phyloP scores from a whole-genome alignment of 2,797 vertebrate species.

The Pelochelys cantorii region DNA sequence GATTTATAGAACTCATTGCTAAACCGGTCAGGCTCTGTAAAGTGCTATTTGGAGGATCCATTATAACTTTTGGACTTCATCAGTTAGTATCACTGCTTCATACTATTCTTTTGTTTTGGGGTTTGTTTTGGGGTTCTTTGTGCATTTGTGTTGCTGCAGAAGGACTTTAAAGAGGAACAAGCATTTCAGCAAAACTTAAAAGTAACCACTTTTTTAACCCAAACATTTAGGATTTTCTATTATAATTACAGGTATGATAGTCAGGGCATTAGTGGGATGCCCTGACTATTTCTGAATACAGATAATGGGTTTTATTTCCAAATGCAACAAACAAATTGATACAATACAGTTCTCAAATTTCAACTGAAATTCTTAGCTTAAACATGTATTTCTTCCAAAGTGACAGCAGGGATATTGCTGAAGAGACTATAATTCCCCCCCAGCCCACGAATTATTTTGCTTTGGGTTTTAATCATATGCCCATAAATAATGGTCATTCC shows the following conservation, averaged over 20 bases:
- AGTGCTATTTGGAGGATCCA: not conserved
- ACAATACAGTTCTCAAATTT: too few species aligned
- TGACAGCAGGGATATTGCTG: not conserved
- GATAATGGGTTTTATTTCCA: too few species aligned
- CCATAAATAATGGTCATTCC: not conserved
- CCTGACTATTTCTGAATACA: too few species aligned
- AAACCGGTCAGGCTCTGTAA: constrained; percentile 11
- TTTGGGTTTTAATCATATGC: not conserved
- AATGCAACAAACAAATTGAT: too few species aligned
- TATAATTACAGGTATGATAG: not conserved
- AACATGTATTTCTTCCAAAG: not conserved
- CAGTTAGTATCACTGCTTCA: not conserved
- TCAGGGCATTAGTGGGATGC: too few species aligned
- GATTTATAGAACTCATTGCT: constrained; percentile 20
- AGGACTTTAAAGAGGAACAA: not conserved
- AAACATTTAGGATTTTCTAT: too few species aligned
- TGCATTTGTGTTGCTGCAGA: fast-evolving
- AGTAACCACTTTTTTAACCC: too few species aligned
- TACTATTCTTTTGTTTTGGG: not conserved
- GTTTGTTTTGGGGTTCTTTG: too few species aligned
- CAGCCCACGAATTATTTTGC: not conserved
- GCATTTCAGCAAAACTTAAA: too few species aligned
- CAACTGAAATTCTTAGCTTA: too few species aligned
- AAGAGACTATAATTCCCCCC: not conserved
- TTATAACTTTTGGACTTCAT: not conserved